A percentile compares a stretch with the other conserved stretches of the same genome.
These are phyloP conservation scores for Ptychoptera albimana DNA, from an alignment of 2,888 invertebrate species.

Conservation along the genomic window DNA sequence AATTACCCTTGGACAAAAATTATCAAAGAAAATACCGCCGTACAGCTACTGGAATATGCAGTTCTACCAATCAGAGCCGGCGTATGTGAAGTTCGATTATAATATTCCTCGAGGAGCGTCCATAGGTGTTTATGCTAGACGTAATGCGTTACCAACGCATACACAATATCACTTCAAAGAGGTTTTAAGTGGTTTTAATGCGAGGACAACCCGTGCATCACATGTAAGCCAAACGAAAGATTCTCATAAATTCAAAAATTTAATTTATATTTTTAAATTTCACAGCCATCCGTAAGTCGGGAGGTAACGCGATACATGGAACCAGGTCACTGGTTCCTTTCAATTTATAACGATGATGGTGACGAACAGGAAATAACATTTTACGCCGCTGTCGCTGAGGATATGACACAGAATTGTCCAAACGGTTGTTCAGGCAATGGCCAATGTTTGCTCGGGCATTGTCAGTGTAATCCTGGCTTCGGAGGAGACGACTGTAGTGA, in stretches of 20 bases:
- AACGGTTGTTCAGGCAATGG: conserved; percentile 95
- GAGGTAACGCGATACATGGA: conserved; percentile 92
- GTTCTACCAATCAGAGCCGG: conserved; percentile 87
- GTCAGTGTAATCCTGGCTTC: conserved; percentile 92
- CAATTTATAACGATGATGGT: conserved; percentile 89
- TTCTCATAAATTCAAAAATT: no score
- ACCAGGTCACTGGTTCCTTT: conserved; percentile 92
- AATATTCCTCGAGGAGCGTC: conserved; percentile 81
- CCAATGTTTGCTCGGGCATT: conserved; percentile 86
- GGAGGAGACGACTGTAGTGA: conserved; percentile 94
- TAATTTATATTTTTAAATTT: neutral
- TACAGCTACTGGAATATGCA: conserved; percentile 97
- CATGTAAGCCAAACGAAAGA: conserved; percentile 64
- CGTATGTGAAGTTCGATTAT: conserved; percentile 89
- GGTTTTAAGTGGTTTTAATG: conserved; percentile 79
- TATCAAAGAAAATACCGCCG: conserved; percentile 78
- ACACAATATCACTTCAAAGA: conserved; percentile 94
- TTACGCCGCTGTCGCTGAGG: conserved; percentile 69
- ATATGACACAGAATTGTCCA: conserved; percentile 90
- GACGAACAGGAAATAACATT: conserved; percentile 78
- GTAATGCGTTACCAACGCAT: conserved; percentile 88
- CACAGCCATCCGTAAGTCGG: conserved; percentile 62
- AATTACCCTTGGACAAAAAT: conserved; percentile 71
- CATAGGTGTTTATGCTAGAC: conserved; percentile 86
- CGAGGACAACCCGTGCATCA: conserved; percentile 65